Percentiles rank a stretch among this genome's conserved stretches.
Conservation (phyloP, 2,888 invertebrate species). For the Metopia argyrocephala region DNA sequence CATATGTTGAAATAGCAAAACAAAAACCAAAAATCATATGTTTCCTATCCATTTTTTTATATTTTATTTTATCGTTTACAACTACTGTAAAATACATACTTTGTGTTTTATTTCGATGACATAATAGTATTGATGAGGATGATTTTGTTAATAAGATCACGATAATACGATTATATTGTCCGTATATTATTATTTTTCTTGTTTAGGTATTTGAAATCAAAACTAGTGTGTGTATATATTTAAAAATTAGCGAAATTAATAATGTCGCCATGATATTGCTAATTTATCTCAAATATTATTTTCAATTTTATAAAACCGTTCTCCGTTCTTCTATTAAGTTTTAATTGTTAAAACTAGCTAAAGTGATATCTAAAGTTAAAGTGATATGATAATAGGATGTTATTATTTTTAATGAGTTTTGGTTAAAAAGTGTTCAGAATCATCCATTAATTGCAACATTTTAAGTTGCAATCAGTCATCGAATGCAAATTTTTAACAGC, state of each 20-base stretch:
- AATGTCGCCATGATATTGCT: not conserved
- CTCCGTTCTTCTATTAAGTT: too few relatives aligned
- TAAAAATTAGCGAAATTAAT: not conserved
- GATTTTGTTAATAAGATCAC: constrained; percentile 47
- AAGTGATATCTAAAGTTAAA: too few relatives aligned
- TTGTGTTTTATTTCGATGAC: constrained; percentile 47
- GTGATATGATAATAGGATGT: too few relatives aligned
- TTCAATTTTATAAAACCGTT: not conserved
- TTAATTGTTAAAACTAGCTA: too few relatives aligned
- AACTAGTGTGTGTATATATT: not conserved
- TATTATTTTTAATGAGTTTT: too few relatives aligned
- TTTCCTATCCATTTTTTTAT: not conserved
- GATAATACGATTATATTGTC: constrained; percentile 51
- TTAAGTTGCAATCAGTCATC: too few relatives aligned
- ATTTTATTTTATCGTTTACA: constrained; percentile 12
- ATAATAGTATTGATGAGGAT: constrained; percentile 43
- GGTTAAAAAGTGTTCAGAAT: too few relatives aligned
- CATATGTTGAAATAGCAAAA: too few relatives aligned
- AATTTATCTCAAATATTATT: not conserved
- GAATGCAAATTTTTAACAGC: too few relatives aligned
- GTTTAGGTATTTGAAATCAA: constrained; percentile 16
- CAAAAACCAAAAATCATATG: constrained; percentile 23
- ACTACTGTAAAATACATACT: constrained; percentile 21
- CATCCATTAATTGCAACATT: too few relatives aligned
- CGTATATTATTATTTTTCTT: not conserved